phyloP scores from a whole-genome alignment of 2,113 vertebrate species.

The Butorides virescens region DNA sequence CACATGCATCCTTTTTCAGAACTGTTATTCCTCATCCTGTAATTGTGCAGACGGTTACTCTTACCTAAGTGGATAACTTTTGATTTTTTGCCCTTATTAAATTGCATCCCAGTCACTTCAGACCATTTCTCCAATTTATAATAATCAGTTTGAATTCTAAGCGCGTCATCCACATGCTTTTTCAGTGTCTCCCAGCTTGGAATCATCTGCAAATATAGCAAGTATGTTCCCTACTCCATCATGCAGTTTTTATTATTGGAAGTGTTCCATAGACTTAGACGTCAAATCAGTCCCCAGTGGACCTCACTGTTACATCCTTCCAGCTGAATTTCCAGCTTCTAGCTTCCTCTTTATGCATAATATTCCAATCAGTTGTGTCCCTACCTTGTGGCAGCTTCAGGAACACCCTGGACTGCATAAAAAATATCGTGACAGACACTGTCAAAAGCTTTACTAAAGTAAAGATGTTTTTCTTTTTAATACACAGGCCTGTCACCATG shows the following conservation, averaged over 20 bases:
- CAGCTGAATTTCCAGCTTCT: neutral
- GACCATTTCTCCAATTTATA: conserved; percentile 17
- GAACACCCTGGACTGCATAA: neutral
- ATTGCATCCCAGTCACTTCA: neutral
- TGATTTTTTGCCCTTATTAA: conserved; percentile 20
- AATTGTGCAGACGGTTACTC: neutral
- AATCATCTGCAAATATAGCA: neutral
- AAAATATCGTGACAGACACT: neutral
- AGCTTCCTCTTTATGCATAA: neutral
- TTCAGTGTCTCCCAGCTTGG: neutral
- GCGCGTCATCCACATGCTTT: neutral
- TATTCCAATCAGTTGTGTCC: neutral
- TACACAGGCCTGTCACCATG: conserved; percentile 3
- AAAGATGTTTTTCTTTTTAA: conserved; percentile 24
- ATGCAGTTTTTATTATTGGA: neutral
- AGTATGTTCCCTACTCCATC: neutral
- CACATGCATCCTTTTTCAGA: neutral
- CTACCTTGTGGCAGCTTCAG: neutral
- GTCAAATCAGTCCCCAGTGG: neutral
- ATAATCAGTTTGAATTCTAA: conserved; percentile 6
- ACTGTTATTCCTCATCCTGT: conserved; percentile 4
- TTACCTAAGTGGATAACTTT: conserved; percentile 28
- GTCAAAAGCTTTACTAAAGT: neutral
- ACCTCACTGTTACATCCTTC: neutral
- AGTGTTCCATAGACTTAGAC: neutral